Base-by-base conservation (phyloP, 1,140 invertebrate species). In the Asbolus verrucosus region DNA sequence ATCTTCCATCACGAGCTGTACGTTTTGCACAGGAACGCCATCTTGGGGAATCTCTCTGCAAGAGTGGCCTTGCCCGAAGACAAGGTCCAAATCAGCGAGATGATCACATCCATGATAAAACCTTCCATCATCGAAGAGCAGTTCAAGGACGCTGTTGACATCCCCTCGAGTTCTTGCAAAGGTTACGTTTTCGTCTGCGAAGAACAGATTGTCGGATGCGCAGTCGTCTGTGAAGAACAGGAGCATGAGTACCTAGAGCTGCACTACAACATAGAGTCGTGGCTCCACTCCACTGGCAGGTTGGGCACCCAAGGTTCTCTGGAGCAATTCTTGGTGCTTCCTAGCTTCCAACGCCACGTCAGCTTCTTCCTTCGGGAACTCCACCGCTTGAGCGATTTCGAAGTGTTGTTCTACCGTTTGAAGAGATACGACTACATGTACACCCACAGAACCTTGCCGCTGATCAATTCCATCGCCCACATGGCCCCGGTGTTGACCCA, bases 1-100 rank as follows among this genome's bases (percentile, higher is more conserved):
- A 85, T 84, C 36, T 85, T 85, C 72, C 80, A 86, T 30, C 86
- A 90, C 72, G 85, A 87, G 5, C 76, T 92, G 1, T 91, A 90
- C 72, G 74, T 90, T 1, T 83, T 87, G n/a, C 88, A 91, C 75
- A 84, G 86, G 66, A 82, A 80, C 67, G 81, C 85, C 14, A 75
- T 91, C 1, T 24, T 67, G 18, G 63, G 70, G 0, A 21, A 39
- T 6, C 11, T 75, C 6, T 24, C 11, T 14, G 69, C 70, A 6
- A 30, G 71, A 16, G 68, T 68, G 18, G 38, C 59, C 0, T 2
- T 27, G 0, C 3, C 21, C n/a, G 46, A 54, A 13, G 46, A 54
- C 18, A 54, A 54, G 11, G 8, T 16, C 8, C n/a, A 13, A 11
- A 24, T 54, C 21, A 54, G 19, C 11, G 21, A 54, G 21, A 11